Evolutionary conservation across 2,113 vertebrate species (phyloP).

Genomic region (Alexandromys fortis): DNA sequence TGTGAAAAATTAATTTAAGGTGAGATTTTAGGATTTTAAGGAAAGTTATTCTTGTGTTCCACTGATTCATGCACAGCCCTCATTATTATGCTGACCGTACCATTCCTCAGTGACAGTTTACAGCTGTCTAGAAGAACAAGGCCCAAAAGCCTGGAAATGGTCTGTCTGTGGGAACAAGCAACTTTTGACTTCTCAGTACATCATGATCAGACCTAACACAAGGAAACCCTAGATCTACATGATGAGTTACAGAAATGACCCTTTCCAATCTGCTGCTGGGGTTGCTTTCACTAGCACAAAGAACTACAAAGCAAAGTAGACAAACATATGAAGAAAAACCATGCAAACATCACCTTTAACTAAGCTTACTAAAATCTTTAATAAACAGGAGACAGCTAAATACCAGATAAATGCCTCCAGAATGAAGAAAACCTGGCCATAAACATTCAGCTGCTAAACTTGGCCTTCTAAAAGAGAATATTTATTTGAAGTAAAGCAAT

Average conservation of each 20-base stretch:
- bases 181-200: conserved; percentile 40
- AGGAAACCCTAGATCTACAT: conserved; percentile 52
- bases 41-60: conserved; percentile 52
- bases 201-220: conserved; percentile 36
- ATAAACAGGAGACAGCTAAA: conserved; percentile 60
- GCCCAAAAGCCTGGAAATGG: conserved; percentile 54
- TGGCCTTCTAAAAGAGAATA: conserved; percentile 55
- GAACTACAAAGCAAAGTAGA: conserved; percentile 61
- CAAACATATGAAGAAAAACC: conserved; percentile 62
- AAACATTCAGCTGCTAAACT: conserved; percentile 58
- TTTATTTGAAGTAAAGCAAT: conserved; percentile 57
- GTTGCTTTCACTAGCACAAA: conserved; percentile 62
- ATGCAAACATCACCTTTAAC: conserved; percentile 61
- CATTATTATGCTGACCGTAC: conserved; percentile 35
- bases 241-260: conserved; percentile 56
- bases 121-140: conserved; percentile 32
- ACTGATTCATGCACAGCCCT: conserved; percentile 46
- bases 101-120: conserved; percentile 26
- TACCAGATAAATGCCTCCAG: conserved; percentile 61
- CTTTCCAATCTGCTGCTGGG: conserved; percentile 56
- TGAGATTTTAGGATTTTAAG: conserved; percentile 54
- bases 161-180: conserved; percentile 24
- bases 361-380: conserved; percentile 68
- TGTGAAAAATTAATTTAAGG: conserved; percentile 63
- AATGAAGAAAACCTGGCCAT: conserved; percentile 58